phyloP scores from a whole-genome alignment of 2,888 invertebrate genomes.

The Pseudolycoriella hygida region DNA sequence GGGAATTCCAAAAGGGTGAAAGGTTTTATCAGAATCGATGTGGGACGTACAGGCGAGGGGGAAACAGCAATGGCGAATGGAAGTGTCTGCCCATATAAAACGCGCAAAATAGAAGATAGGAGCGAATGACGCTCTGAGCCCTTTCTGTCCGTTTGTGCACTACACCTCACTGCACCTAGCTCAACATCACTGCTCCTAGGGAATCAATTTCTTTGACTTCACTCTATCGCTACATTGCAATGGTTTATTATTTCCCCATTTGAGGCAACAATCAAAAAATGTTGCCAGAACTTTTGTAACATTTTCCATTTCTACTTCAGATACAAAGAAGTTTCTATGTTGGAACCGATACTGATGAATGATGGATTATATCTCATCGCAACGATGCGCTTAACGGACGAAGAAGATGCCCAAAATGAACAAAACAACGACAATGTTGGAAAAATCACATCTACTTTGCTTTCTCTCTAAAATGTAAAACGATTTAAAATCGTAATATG shows the following conservation, averaged over 20 bases:
- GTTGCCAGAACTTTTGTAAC: not conserved
- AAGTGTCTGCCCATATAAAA: not conserved
- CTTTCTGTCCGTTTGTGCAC: no score
- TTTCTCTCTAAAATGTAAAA: not conserved
- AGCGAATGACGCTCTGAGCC: not conserved
- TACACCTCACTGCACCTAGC: no score
- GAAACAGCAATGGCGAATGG: no score
- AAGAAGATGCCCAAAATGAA: conserved; percentile 8
- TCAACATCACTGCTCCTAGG: no score
- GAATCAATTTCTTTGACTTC: no score
- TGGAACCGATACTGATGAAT: conserved; percentile 18
- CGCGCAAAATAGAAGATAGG: not conserved
- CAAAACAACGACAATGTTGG: conserved; percentile 16
- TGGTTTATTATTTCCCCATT: not conserved
- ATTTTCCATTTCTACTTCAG: conserved; percentile 13
- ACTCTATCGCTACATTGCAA: no score
- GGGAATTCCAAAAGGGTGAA: no score
- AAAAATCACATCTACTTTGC: conserved; percentile 16
- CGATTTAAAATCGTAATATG: no score
- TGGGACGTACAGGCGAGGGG: no score
- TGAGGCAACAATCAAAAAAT: not conserved
- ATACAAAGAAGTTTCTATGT: conserved; percentile 21
- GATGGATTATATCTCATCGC: conserved; percentile 18
- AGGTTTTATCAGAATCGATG: no score
- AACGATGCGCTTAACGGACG: conserved; percentile 7